These are phyloP conservation scores for Melipona quadrifasciata DNA, from an alignment of 1,140 invertebrate genomes.

Conservation along the genomic window DNA sequence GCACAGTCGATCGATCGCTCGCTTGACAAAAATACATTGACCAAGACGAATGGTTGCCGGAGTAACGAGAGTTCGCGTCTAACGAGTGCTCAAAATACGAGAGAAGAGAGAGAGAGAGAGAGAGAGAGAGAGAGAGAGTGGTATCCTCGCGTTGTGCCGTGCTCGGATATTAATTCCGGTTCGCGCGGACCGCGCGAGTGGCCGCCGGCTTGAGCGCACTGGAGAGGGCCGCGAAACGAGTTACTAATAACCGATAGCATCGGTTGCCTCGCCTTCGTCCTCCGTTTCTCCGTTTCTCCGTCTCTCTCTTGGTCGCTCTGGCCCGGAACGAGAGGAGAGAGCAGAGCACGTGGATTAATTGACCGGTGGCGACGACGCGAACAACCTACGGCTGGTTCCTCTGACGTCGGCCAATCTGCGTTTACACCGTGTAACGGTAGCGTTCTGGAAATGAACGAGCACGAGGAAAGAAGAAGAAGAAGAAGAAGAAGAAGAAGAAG, in stretches of 20 bases:
- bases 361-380: constrained; percentile 23
- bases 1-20: constrained; percentile 27
- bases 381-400: constrained; percentile 15
- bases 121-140: neutral
- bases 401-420: constrained; percentile 36
- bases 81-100: constrained; percentile 34
- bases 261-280: constrained; percentile 10
- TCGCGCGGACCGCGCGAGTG: constrained; percentile 34
- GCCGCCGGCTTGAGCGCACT: neutral
- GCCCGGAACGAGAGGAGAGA: neutral
- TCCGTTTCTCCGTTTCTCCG: neutral
- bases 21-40: constrained; percentile 3
- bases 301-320: neutral
- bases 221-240: constrained; percentile 26
- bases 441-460: constrained; percentile 36
- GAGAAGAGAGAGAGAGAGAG: neutral
- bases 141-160: constrained; percentile 5
- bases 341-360: constrained; percentile 23
- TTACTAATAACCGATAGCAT: constrained; percentile 34
- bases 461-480: constrained; percentile 11
- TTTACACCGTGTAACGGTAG: constrained; percentile 59
- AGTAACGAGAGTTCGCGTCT: neutral
- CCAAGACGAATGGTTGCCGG: constrained; percentile 26
- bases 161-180: constrained; percentile 46
- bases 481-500: neutral